Evolutionary conservation across 2,888 invertebrate genomes (phyloP), one percentile per base, ranked within the genome.

Genomic region (Rhingia rostrata): DNA sequence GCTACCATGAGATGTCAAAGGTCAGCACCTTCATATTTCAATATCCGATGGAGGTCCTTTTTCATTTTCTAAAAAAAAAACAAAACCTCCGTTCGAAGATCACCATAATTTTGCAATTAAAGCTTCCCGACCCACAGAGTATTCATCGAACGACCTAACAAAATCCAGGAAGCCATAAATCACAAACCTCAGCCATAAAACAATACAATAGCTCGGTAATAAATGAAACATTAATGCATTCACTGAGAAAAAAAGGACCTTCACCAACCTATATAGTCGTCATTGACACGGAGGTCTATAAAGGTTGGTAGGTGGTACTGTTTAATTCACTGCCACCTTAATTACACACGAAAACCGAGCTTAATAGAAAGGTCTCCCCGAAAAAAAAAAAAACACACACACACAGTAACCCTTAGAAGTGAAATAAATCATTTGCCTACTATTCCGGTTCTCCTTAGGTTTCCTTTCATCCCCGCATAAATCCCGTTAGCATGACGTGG

Each of bases 401-500:
- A 41, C 66, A 63, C 14, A 69, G 22, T 61, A 69, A 54, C 51
- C 56, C 41, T 39, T 47, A 32, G 33, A 73, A 32, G n/a, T 2
- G 51, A 75, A 67, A 74, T 81, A 69, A 81, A 74, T 81, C 69
- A 74, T 81, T 74, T 75, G 30, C 56, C 69, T 75, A 22, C 22
- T 22, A 75, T 81, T 81, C 72, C 80, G 61, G 80, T 74, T 53
- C 43, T 54, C 35, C 47, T 37, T 80, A 12, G 41, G 4, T 49
- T 7, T 10, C 10, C 33, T 69, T 43, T 77, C 39, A 41, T 12
- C 14, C 53, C 61, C 58, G 33, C 33, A 32, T 39, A 37, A 56
- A 37, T 32, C 41, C 30, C 45, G 4, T 7, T 32, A 22, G 14
- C 45, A 12, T 45, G 49, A 49, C 32, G 60, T 75, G 51, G 58